Evolutionary conservation across 2,797 vertebrate species (phyloP).

Genomic region (Lemur catta): DNA sequence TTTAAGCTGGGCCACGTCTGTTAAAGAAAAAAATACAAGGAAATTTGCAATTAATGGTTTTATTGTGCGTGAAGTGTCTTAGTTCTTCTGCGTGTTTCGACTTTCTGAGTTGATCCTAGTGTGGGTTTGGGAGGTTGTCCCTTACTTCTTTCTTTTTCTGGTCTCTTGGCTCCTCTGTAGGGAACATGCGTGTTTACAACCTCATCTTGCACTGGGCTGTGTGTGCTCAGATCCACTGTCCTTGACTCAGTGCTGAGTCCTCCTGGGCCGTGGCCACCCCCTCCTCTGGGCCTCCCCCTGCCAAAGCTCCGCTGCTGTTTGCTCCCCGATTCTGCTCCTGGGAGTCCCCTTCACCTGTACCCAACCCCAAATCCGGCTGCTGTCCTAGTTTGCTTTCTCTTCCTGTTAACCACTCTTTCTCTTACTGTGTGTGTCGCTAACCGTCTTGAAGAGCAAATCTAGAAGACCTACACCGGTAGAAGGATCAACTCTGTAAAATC

Average conservation of each 20-base stretch:
- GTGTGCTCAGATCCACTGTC: neutral
- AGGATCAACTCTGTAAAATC: neutral
- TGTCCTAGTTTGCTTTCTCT: neutral
- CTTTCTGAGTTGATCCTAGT: neutral
- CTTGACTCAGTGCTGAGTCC: neutral
- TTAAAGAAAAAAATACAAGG: conserved; percentile 18
- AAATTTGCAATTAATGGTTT: conserved; percentile 22
- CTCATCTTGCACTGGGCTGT: neutral
- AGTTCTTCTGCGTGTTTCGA: neutral
- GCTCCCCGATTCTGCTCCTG: neutral
- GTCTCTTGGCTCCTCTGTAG: neutral
- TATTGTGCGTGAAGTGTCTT: neutral
- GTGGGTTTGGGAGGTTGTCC: neutral
- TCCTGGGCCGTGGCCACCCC: neutral
- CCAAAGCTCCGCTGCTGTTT: neutral
- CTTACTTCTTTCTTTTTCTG: neutral
- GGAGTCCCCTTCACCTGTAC: no score
- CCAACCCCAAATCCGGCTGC: neutral
- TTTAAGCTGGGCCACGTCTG: neutral
- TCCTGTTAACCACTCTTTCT: neutral
- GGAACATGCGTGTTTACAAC: neutral
- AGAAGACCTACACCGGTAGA: neutral
- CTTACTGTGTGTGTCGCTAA: neutral
- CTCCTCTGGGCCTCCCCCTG: neutral
- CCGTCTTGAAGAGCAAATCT: neutral